Conservation (phyloP, 2,113 vertebrate genomes). For the Naja naja region DNA sequence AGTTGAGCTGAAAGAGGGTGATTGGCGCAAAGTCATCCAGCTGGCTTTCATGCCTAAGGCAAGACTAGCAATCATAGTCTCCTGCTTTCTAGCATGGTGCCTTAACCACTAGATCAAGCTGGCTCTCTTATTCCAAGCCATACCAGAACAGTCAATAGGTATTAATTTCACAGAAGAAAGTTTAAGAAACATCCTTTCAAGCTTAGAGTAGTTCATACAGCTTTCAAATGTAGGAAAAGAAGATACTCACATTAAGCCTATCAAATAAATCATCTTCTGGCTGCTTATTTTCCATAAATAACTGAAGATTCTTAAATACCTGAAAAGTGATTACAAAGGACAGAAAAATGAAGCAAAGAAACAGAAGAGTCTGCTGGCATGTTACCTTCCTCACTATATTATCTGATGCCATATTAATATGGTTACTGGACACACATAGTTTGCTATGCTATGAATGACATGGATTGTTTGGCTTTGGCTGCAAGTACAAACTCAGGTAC, state of each 20-base stretch:
- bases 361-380: neutral
- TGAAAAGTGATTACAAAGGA: constrained; percentile 51
- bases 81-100: neutral
- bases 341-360: neutral
- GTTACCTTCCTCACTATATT: neutral
- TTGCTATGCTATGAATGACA: neutral
- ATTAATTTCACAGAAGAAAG: neutral
- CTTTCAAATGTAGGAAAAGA: accelerated
- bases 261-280: constrained; percentile 96
- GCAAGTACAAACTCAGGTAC: neutral
- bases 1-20: neutral
- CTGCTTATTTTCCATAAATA: constrained; percentile 97
- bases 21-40: neutral
- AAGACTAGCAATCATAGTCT: neutral
- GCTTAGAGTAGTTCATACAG: neutral
- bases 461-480: neutral
- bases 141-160: neutral
- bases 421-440: neutral
- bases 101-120: neutral
- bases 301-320: constrained; percentile 97
- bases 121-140: neutral
- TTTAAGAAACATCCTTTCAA: neutral
- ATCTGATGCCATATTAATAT: neutral
- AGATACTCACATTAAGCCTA: constrained; percentile 87
- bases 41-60: neutral